These are phyloP conservation scores for Chloroclystis v-ata DNA, from an alignment of 2,888 invertebrate species.

Conservation along the genomic window DNA sequence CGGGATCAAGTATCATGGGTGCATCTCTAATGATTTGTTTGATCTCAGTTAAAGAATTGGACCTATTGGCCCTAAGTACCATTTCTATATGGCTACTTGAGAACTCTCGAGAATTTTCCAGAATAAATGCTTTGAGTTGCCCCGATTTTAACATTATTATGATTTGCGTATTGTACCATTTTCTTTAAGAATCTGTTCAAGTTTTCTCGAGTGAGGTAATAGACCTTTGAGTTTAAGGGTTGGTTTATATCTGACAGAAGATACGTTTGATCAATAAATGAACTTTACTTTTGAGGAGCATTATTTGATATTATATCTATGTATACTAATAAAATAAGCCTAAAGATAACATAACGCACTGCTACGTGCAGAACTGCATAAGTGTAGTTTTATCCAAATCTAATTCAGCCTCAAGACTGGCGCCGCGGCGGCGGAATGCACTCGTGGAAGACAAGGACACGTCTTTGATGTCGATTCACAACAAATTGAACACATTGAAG, in stretches of 20 bases:
- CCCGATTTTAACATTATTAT: too few species aligned
- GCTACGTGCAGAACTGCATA: constrained; percentile 25
- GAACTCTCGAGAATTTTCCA: too few species aligned
- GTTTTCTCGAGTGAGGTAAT: constrained; percentile 20
- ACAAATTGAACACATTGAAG: not conserved
- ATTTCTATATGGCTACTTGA: too few species aligned
- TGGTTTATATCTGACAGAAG: too few species aligned
- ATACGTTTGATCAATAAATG: too few species aligned
- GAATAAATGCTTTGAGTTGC: too few species aligned
- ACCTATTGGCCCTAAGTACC: too few species aligned
- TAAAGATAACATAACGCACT: constrained; percentile 6
- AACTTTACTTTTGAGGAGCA: too few species aligned
- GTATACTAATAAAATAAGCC: too few species aligned
- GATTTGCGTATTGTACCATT: too few species aligned
- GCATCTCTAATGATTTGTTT: constrained; percentile 52
- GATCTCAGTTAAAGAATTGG: constrained; percentile 31
- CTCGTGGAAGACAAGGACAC: not conserved
- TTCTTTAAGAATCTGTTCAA: not conserved
- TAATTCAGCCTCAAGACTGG: constrained; percentile 45
- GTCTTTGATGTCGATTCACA: not conserved
- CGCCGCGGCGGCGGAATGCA: constrained; percentile 46
- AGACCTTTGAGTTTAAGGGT: too few species aligned
- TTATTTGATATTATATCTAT: too few species aligned
- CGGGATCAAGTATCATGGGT: constrained; percentile 61
- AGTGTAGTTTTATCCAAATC: constrained; percentile 39